Base-by-base conservation (phyloP, 1,140 invertebrate species). In the Drosophila paulistorum region DNA sequence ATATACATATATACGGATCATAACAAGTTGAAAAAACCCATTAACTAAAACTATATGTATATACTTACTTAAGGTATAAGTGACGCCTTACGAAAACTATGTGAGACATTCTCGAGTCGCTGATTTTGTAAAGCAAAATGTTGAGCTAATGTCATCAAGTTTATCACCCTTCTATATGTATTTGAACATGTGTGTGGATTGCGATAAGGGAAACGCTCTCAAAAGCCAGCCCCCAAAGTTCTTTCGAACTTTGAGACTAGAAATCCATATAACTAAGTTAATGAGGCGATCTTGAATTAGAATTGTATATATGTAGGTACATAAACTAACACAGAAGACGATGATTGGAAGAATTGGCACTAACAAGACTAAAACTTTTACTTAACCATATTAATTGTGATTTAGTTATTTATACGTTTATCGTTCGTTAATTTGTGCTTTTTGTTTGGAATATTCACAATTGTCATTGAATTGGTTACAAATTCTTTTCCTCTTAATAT, bases 101-200 rank as follows among this genome's bases (percentile, higher is more conserved):
- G 30, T 7, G 5, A 30, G 6, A 30, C 6, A 30, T 39, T 20
- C 26, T 39, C 17, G 37, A 72, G 39, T 41, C 48, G 58, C 65
- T 59, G 41, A 37, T 55, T 37, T 42, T 65, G 30, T 30, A 7
- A 30, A 30, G 65, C 42, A 60, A 37, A 65, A 63, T 30, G 54
- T 60, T 71, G 35, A 45, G 39, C 75, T 76, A 68, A 72, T 79
- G 82, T 85, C 82, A 85, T 54, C 73, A 86, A 86, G 82, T 85
- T 85, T 85, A 85, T 85, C 82, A 78, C 71, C 23, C 55, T 68
- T 73, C 71, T 10, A 37, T 14, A 33, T 57, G 2, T 37, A n/a
- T 60, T 11, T 37, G 3, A 3, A 3, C 9, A 11, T 63, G 13
- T 62, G 13, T 62, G 20, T 57, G 48, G 1, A 9, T 60, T 9